Conservation (phyloP, 2,797 vertebrate species). For the Enteromius argenteus region DNA sequence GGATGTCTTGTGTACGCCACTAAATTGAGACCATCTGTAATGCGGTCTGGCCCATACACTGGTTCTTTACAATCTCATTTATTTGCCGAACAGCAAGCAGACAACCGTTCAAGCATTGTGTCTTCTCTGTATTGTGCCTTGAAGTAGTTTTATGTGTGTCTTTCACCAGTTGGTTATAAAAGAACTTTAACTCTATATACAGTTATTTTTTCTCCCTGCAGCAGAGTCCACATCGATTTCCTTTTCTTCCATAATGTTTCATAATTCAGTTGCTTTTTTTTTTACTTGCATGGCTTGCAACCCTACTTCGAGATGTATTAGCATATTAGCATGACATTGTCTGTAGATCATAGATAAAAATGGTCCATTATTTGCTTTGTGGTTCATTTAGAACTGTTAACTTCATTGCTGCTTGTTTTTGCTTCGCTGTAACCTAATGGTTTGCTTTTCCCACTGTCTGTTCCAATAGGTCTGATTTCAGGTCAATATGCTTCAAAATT, state of each 20-base stretch:
- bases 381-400: slow-evolving; percentile 15
- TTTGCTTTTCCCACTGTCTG: slow-evolving; percentile 68
- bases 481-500: slow-evolving; percentile 70
- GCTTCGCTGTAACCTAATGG: slow-evolving; percentile 62
- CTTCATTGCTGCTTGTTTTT: slow-evolving; percentile 55
- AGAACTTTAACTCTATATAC: not conserved
- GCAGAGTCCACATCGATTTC: not conserved
- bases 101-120: not conserved
- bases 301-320: not conserved
- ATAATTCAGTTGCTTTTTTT: not conserved
- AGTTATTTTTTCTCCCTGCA: not conserved
- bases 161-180: not conserved
- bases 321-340: not conserved
- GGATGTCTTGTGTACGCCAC: slow-evolving; percentile 47
- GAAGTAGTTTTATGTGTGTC: not conserved
- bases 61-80: not conserved
- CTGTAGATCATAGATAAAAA: not conserved
- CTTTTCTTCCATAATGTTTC: not conserved
- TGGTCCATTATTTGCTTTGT: slow-evolving; percentile 28
- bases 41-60: slow-evolving; percentile 14
- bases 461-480: slow-evolving; percentile 72
- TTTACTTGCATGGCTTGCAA: slow-evolving; percentile 40
- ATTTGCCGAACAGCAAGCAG: not conserved
- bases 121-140: not conserved
- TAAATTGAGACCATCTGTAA: slow-evolving; percentile 31